These are phyloP conservation scores for Lasioglossum villosulum DNA, from an alignment of 2,888 invertebrate species.

Conservation along the genomic window DNA sequence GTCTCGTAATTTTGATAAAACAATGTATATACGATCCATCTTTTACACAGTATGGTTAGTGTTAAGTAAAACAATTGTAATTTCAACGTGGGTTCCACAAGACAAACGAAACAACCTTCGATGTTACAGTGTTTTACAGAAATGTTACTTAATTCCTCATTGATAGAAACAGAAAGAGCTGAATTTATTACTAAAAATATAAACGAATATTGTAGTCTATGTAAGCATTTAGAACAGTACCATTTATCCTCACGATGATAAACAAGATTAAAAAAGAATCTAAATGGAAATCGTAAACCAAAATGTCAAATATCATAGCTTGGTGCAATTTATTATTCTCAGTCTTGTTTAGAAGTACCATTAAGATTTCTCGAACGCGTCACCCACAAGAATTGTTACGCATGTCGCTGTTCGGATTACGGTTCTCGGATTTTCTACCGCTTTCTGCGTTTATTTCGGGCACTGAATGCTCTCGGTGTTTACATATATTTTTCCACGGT, in stretches of 20 bases:
- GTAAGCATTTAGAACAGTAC: neutral
- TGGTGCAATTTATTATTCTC: neutral
- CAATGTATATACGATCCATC: too few relatives aligned
- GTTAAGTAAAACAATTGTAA: too few relatives aligned
- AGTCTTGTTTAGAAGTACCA: neutral
- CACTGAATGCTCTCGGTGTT: neutral
- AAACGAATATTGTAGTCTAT: neutral
- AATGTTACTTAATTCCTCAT: too few relatives aligned
- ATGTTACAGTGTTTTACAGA: too few relatives aligned
- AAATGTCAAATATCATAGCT: neutral
- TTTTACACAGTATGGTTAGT: too few relatives aligned
- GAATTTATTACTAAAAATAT: neutral
- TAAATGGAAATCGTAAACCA: neutral
- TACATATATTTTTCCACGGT: neutral
- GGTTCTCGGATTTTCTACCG: constrained; percentile 35
- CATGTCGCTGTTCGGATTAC: constrained; percentile 38
- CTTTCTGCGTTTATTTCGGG: constrained; percentile 46
- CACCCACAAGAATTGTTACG: constrained; percentile 34
- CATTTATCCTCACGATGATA: neutral
- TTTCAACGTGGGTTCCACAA: too few relatives aligned
- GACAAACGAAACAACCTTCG: too few relatives aligned
- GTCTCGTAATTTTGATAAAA: too few relatives aligned
- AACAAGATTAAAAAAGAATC: neutral
- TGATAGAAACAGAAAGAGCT: too few relatives aligned
- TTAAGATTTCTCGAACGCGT: constrained; percentile 26